phyloP scores from a whole-genome alignment of 2,888 invertebrate genomes.

The Synergus umbraculus region DNA sequence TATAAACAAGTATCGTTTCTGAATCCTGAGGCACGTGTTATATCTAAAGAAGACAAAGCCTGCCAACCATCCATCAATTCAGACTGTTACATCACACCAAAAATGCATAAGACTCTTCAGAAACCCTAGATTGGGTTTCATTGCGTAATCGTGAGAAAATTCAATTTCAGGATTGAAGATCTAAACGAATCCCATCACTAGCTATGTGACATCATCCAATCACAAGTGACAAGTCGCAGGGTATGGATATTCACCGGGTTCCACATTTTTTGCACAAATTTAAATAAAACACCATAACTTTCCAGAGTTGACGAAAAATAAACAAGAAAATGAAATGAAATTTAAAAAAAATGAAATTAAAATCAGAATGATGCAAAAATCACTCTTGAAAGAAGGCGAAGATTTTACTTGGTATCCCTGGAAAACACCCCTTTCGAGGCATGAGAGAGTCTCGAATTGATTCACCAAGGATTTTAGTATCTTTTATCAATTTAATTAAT shows the following conservation, averaged over 20 bases:
- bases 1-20: background rate
- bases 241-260: background rate
- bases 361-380: background rate
- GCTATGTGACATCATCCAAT: background rate
- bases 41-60: slow-evolving; percentile 21
- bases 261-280: background rate
- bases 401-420: background rate
- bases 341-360: background rate
- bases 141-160: slow-evolving; percentile 10
- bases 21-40: slow-evolving; percentile 8
- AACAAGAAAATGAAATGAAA: background rate
- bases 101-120: slow-evolving; percentile 9
- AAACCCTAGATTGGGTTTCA: slow-evolving; percentile 33
- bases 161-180: slow-evolving; percentile 1
- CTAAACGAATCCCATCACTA: background rate
- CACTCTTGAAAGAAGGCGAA: background rate
- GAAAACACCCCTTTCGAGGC: slow-evolving; percentile 25
- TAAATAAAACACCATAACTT: background rate
- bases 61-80: background rate
- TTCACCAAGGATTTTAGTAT: background rate
- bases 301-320: background rate
- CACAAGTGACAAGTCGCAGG: background rate
- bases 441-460: background rate
- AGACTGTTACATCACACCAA: slow-evolving; percentile 22
- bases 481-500: background rate